These are phyloP conservation scores for Atta colombica DNA, from an alignment of 1,140 invertebrate species.

Conservation along the genomic window DNA sequence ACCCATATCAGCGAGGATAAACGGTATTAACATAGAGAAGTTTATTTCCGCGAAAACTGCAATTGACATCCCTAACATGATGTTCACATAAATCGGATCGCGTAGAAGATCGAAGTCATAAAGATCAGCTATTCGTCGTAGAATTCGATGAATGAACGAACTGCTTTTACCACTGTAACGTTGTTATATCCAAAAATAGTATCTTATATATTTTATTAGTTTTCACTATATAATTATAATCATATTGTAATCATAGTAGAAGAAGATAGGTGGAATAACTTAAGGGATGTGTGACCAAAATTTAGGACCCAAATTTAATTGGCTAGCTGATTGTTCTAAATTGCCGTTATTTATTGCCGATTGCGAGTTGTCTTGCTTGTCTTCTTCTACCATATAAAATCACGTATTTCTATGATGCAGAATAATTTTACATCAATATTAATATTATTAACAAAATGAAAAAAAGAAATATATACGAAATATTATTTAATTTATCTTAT, in stretches of 20 bases:
- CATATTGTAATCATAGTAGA: background rate
- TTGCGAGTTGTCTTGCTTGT: no score
- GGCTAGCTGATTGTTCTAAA: no score
- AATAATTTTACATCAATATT: background rate
- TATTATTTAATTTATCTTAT: slow-evolving; percentile 6
- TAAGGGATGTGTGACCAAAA: no score
- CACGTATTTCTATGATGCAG: background rate
- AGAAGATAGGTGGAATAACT: no score
- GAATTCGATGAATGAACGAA: background rate
- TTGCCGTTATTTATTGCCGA: no score
- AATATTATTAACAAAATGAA: background rate
- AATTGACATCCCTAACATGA: slow-evolving; percentile 90
- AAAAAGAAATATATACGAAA: background rate
- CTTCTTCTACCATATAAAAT: background rate
- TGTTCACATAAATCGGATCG: slow-evolving; percentile 88
- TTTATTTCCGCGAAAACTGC: slow-evolving; percentile 90
- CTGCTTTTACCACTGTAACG: slow-evolving; percentile 21
- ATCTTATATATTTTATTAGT: background rate
- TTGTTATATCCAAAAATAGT: background rate
- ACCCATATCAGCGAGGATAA: slow-evolving; percentile 88
- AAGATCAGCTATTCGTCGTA: slow-evolving; percentile 80
- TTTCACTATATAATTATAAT: background rate
- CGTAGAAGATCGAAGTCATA: slow-evolving; percentile 88
- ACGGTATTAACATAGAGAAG: slow-evolving; percentile 89
- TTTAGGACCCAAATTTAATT: no score